Percentiles rank a stretch among this genome's conserved stretches.
Evolutionary conservation across 1,140 invertebrate genomes (phyloP).

Genomic region (Micrasema minimum): DNA sequence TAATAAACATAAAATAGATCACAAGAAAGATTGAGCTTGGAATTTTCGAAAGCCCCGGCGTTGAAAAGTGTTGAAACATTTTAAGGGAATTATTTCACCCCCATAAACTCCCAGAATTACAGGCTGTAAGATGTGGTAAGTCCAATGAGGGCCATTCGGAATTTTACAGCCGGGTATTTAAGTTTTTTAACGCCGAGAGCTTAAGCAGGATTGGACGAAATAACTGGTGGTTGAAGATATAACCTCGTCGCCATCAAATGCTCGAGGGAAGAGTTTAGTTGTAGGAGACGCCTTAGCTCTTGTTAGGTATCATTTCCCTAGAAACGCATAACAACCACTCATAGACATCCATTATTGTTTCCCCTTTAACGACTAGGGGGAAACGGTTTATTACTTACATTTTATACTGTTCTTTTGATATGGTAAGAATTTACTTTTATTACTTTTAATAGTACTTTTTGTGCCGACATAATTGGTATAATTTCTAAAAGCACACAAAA

Average conservation of each 20-base stretch:
- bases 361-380: neutral
- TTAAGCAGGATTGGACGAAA: conserved; percentile 34
- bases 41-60: neutral
- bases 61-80: conserved; percentile 27
- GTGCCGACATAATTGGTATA: no score
- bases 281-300: neutral
- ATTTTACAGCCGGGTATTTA: conserved; percentile 43
- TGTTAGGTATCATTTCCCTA: conserved; percentile 32
- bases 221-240: conserved; percentile 24
- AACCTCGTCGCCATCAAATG: conserved; percentile 41
- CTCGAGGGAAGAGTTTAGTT: neutral
- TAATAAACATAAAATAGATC: no score
- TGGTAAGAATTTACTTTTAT: no score
- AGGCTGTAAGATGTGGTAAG: conserved; percentile 33
- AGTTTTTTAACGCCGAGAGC: conserved; percentile 46
- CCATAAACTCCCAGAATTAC: conserved; percentile 24
- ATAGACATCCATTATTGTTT: conserved; percentile 6
- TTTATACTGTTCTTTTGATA: no score
- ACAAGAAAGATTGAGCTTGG: no score
- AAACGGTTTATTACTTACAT: neutral
- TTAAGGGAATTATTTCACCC: conserved; percentile 25
- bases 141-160: conserved; percentile 30
- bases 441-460: no score
- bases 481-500: no score
- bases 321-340: conserved; percentile 28